Conservation (phyloP, 2,888 invertebrate genomes). For the Agrochola circellaris region DNA sequence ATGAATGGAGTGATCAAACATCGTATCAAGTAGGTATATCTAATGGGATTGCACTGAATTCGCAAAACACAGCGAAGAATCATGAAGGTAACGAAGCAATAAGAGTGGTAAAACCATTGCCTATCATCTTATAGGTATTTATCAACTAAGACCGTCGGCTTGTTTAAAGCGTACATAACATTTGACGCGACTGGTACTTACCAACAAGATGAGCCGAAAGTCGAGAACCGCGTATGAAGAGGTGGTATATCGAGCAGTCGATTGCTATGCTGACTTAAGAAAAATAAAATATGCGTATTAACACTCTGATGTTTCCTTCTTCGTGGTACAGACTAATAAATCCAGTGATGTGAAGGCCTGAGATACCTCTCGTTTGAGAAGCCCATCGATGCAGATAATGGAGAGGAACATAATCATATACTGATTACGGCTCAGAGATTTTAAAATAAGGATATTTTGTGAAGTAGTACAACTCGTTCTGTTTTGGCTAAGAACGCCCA, state of each 20-base stretch:
- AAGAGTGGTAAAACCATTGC: neutral
- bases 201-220: neutral
- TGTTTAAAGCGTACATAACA: neutral
- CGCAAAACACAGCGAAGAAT: neutral
- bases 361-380: conserved; percentile 24
- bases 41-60: neutral
- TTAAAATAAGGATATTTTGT: conserved; percentile 28
- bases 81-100: neutral
- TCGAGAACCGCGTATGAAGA: neutral
- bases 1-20: conserved; percentile 10
- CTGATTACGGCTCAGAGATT: conserved; percentile 27
- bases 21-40: neutral
- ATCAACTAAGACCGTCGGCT: neutral
- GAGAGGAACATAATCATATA: conserved; percentile 40
- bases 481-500: neutral
- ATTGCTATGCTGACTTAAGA: neutral
- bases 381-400: conserved; percentile 55
- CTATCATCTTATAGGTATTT: neutral
- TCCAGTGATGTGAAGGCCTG: conserved; percentile 38
- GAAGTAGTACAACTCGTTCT: too few species aligned
- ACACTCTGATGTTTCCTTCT: conserved; percentile 2
- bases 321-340: conserved; percentile 30
- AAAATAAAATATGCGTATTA: neutral
- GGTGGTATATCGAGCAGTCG: neutral
- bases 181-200: neutral